These are phyloP conservation scores for Agrilus mali DNA, from an alignment of 2,888 invertebrate genomes.

Conservation along the genomic window DNA sequence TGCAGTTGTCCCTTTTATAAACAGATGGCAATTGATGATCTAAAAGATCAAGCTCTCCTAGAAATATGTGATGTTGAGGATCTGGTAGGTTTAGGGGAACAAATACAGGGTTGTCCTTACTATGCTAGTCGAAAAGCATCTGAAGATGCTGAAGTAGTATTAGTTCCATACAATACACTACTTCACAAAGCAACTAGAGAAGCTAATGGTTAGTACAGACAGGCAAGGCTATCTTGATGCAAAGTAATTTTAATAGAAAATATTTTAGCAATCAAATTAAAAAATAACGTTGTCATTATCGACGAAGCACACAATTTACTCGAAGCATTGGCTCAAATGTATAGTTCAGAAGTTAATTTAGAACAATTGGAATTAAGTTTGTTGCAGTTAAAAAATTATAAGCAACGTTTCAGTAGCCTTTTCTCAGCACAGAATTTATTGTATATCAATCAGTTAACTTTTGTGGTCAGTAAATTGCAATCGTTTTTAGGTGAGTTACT, in stretches of 20 bases:
- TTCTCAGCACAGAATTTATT: conserved; percentile 72
- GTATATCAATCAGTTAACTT: conserved; percentile 68
- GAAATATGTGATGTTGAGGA: conserved; percentile 84
- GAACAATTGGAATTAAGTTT: conserved; percentile 52
- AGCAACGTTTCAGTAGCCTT: conserved; percentile 55
- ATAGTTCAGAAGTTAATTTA: conserved; percentile 61
- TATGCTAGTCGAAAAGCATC: conserved; percentile 77
- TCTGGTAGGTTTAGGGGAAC: conserved; percentile 53
- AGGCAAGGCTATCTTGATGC: too few species aligned
- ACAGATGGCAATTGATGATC: conserved; percentile 44
- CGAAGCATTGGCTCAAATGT: conserved; percentile 77
- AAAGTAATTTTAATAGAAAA: conserved; percentile 1
- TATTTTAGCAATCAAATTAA: conserved; percentile 43
- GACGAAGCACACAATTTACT: conserved; percentile 97
- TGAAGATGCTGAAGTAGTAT: conserved; percentile 69
- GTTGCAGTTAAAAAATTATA: conserved; percentile 57
- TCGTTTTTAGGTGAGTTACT: conserved; percentile 39
- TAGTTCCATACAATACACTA: conserved; percentile 67
- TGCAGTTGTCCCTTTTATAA: conserved; percentile 59
- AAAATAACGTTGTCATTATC: conserved; percentile 69
- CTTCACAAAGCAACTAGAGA: conserved; percentile 66
- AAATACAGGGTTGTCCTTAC: conserved; percentile 80
- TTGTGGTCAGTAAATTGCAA: conserved; percentile 55
- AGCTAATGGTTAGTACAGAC: conserved; percentile 42
- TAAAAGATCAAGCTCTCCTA: conserved; percentile 51